Percentiles rank a stretch among this genome's conserved stretches.
Conservation (phyloP, 2,888 invertebrate species). For the Patella depressa region DNA sequence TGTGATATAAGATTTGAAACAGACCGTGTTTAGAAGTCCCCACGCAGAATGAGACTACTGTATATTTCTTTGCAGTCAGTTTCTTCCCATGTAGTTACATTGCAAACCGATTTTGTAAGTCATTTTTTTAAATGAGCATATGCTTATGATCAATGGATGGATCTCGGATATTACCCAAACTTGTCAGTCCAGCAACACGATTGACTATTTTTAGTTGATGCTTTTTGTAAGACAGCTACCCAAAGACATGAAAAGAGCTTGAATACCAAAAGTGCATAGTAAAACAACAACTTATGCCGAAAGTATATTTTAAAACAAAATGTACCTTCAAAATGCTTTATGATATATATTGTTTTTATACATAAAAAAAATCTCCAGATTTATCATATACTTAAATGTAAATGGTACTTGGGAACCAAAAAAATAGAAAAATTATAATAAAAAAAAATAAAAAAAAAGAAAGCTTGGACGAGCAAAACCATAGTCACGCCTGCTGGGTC, state of each 20-base stretch:
- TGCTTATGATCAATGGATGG: background rate
- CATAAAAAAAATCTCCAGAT: background rate
- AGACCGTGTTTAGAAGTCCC: conserved; percentile 10
- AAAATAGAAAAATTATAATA: conserved; percentile 18
- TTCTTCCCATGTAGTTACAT: too few species aligned
- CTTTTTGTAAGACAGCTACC: conserved; percentile 4
- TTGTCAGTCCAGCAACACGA: background rate
- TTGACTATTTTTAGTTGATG: background rate
- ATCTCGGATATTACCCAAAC: conserved; percentile 1
- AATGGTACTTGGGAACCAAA: conserved; percentile 11
- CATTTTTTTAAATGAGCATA: too few species aligned
- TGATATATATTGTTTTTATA: background rate
- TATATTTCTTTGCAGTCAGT: too few species aligned
- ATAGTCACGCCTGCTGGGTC: conserved; percentile 11
- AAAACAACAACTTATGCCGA: conserved; percentile 6
- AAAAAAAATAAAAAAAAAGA: conserved; percentile 15
- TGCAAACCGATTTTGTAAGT: too few species aligned
- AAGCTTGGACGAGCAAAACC: conserved; percentile 22
- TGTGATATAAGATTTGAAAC: conserved; percentile 2
- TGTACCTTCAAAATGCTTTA: background rate
- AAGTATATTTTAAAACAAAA: background rate
- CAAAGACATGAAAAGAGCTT: conserved; percentile 3
- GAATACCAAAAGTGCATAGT: conserved; percentile 3
- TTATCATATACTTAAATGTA: too few species aligned
- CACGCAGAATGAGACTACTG: background rate